Evolutionary conservation across 2,797 vertebrate genomes (phyloP).

Genomic region (Chiloscyllium punctatum): DNA sequence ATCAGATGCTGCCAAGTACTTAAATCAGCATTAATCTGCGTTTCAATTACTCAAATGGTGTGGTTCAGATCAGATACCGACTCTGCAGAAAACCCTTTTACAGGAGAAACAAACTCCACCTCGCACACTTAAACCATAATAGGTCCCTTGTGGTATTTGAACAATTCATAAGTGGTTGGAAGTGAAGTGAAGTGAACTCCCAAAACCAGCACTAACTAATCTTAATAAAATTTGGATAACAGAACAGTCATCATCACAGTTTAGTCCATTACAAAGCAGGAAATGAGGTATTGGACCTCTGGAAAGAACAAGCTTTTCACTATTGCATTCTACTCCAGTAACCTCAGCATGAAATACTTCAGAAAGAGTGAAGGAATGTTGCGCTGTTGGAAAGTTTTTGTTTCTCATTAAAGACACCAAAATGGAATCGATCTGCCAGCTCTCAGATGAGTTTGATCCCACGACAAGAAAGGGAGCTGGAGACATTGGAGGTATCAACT

Average conservation of each 20-base stretch:
- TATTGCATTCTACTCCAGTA: neutral
- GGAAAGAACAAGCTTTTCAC: neutral
- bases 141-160: neutral
- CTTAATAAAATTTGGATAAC: neutral
- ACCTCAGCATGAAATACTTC: neutral
- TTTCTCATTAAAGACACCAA: neutral
- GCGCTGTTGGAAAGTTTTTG: neutral
- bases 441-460: neutral
- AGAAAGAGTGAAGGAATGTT: neutral
- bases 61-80: neutral
- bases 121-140: neutral
- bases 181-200: neutral
- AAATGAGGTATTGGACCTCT: neutral
- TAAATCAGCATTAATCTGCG: neutral
- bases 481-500: no score
- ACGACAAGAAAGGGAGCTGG: no score
- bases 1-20: neutral
- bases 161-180: neutral
- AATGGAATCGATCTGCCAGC: neutral
- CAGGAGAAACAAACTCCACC: neutral
- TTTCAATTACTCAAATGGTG: neutral
- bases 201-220: neutral
- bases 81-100: neutral
- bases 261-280: neutral
- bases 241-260: neutral